Evolutionary conservation across 2,113 vertebrate genomes (phyloP).

Genomic region (Zosterops hypoxanthus): DNA sequence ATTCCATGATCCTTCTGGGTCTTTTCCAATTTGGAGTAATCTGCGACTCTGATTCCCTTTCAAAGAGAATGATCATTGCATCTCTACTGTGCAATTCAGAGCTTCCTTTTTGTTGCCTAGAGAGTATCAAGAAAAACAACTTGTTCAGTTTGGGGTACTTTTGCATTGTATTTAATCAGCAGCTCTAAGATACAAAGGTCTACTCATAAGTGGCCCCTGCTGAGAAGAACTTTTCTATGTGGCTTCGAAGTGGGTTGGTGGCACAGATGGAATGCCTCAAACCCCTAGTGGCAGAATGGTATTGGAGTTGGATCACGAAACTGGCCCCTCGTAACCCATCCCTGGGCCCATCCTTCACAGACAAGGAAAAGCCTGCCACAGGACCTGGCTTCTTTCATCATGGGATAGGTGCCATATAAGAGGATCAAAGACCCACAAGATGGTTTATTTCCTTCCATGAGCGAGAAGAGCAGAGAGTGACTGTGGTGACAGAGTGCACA

Average conservation of each 20-base stretch:
- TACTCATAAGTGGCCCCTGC: accelerated
- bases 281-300: accelerated
- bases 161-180: neutral
- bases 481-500: neutral
- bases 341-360: neutral
- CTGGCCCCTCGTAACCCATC: accelerated
- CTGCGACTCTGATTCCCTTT: neutral
- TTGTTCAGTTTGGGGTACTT: neutral
- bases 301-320: neutral
- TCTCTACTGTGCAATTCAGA: neutral
- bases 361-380: neutral
- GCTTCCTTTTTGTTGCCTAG: neutral
- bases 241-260: neutral
- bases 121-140: neutral
- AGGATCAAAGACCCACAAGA: neutral
- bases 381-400: neutral
- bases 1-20: neutral
- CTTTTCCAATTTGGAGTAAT: neutral
- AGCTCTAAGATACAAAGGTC: neutral
- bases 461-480: neutral
- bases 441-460: neutral
- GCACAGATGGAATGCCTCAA: neutral
- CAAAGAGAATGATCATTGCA: accelerated
- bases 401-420: neutral
- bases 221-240: neutral